Conservation (phyloP, 2,113 vertebrate genomes). For the Heloderma charlesbogerti region DNA sequence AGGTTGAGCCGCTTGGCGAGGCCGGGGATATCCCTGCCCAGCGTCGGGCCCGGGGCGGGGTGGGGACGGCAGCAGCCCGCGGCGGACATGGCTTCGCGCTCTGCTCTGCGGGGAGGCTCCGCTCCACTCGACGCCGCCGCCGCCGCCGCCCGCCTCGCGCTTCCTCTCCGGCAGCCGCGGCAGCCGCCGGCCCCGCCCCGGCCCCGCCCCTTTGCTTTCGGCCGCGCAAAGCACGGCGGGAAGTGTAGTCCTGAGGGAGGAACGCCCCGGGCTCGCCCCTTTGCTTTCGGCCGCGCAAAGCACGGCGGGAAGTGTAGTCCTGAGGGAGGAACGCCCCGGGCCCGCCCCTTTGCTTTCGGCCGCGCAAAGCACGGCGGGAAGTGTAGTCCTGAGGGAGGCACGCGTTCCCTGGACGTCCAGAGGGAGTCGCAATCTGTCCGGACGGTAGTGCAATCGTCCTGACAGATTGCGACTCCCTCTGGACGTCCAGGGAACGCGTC, state of each 20-base stretch:
- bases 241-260: neutral
- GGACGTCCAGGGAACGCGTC: too few species aligned
- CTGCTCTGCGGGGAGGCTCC: neutral
- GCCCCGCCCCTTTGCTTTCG: neutral
- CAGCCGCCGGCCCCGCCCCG: neutral
- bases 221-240: neutral
- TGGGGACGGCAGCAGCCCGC: slow-evolving; percentile 59
- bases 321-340: neutral
- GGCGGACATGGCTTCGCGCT: slow-evolving; percentile 68
- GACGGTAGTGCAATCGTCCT: too few species aligned
- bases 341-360: neutral
- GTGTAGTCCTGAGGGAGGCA: neutral
- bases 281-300: neutral
- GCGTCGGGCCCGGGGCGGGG: slow-evolving; percentile 66
- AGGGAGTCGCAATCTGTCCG: too few species aligned
- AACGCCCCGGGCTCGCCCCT: neutral
- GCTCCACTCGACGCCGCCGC: too few species aligned
- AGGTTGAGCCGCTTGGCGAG: slow-evolving; percentile 76
- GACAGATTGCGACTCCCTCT: too few species aligned
- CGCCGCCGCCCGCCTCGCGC: neutral
- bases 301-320: slow-evolving; percentile 3
- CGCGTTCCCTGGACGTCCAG: too few species aligned
- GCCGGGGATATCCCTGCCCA: slow-evolving; percentile 78
- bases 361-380: neutral
- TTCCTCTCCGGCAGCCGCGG: too few species aligned